Evolutionary conservation across 2,888 invertebrate species (phyloP), one percentile per base, ranked within the genome.

Genomic region (Tricholauxania praeusta): DNA sequence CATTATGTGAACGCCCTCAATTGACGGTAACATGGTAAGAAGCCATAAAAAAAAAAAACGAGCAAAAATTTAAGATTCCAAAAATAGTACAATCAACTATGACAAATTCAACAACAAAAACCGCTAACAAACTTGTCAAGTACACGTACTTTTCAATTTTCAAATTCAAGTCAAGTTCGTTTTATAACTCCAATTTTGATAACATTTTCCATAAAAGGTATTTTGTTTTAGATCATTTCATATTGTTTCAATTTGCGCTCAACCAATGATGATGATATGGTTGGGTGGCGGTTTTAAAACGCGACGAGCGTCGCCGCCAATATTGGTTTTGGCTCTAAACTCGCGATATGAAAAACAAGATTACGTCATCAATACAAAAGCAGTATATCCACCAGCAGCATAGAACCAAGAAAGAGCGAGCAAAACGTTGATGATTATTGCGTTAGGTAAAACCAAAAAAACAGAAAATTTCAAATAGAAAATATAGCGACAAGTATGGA

Each of bases 331-430:
- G 70, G 63, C 70, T 39, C 39, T 70, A 8, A 68, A 69, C 60
- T 62, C 32, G 52, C 19, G 55, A 53, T 67, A 59, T 48, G 57
- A 59, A 57, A 12, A 57, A 15, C 68, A 22, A 62, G 63, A 47
- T 70, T 70, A 70, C 70, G 70, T 70, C 70, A 70, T 70, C 70
- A 62, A 60, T 52, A 62, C 51, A 60, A 60, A 19, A 70, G 39
- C 62, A 52, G 39, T 39, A 39, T 39, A 39, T 39, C 39, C 39
- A 39, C 10, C 39, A 39, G 39, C 39, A 39, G 39, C 39, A 39
- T 39, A 39, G 39, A 39, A 39, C 39, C 39, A 39, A 39, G 39
- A 39, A 39, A 39, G 39, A 39, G 39, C 39, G 39, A 39, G 39
- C 39, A 10, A 39, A 39, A 39, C 39, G 3, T 28, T 4, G 39